Evolutionary conservation across 2,888 invertebrate genomes (phyloP), one percentile per base, ranked within the genome.

Genomic region (Diabrotica balteata): DNA sequence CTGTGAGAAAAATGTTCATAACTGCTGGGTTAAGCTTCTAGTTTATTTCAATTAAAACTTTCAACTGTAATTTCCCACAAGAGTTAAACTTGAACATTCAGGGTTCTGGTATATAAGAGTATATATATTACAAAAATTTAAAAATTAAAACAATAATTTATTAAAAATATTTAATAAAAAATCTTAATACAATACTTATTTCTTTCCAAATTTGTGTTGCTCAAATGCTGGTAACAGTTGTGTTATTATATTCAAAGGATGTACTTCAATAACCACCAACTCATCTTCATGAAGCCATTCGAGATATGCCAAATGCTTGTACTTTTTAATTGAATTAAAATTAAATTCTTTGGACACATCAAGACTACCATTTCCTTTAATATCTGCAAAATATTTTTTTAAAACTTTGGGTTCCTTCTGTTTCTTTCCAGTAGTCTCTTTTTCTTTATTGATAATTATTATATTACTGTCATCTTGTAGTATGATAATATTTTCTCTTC

Each of bases 261-360:
- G 89, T 2, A 93, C 87, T 83, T 95, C 93, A 44, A 96, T 87
- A 1, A 90, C 88, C 7, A 95, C 90, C 75, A 95, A 86, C 84
- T 94, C 94, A 69, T 90, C 88, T 2, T 86, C 82, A 46, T 86
- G 86, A 9, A 95, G 77, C 87, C 91, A 90, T 69, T 89, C 89
- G 71, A 93, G 86, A 73, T 91, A 89, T 7, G 91, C 88, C 75
- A 95, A 84, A 80, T 93, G 93, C 94, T 95, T 84, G 22, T 58
- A 58, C n/a, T 59, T 64, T 17, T 64, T 64, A 7, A 64, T 52
- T 5, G 86, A 86, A 76, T 72, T 55, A 44, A 68, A 71, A 17
- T 46, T 11, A 22, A 63, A 59, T 17, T 45, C n/a, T 17, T 45
- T 46, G 8, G 58, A 43, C 9, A 52, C 58, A n/a, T 58, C 44